Percentiles rank a stretch among this genome's conserved stretches.
Evolutionary conservation across 2,888 invertebrate genomes (phyloP).

Genomic region (Thera britannica): DNA sequence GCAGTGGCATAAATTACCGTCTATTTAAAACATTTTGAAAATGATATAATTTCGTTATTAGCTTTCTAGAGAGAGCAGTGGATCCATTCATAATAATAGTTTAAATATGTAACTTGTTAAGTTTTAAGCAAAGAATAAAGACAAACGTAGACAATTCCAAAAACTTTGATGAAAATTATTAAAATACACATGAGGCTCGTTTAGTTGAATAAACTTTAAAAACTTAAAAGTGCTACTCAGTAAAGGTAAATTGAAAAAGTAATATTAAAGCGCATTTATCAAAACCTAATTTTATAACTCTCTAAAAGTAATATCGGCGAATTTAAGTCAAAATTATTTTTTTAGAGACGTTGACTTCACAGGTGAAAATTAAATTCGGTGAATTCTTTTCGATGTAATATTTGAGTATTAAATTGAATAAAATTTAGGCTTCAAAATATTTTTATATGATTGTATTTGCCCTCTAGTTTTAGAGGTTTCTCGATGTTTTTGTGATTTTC

Average conservation of each 20-base stretch:
- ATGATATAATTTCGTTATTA: neutral
- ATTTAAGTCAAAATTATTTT: neutral
- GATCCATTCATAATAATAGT: neutral
- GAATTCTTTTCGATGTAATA: conserved; percentile 3
- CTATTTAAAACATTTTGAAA: neutral
- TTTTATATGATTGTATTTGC: neutral
- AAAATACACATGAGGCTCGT: neutral
- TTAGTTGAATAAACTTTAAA: neutral
- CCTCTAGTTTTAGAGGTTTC: no score
- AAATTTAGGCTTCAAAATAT: neutral
- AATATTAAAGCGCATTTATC: conserved; percentile 28
- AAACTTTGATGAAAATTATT: neutral
- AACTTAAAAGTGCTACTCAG: neutral
- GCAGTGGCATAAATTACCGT: no score
- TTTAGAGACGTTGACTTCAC: neutral
- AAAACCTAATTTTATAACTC: conserved; percentile 24
- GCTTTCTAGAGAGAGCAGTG: neutral
- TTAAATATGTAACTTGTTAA: neutral
- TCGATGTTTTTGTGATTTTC: neutral
- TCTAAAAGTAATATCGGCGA: conserved; percentile 4
- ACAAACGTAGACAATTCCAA: neutral
- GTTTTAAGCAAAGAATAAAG: neutral
- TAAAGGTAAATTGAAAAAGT: conserved; percentile 35
- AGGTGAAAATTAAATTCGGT: neutral
- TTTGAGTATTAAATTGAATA: neutral